Evolutionary conservation across 2,797 vertebrate genomes (phyloP), one percentile per base, ranked within the genome.

Genomic region (Nannoperca australis): DNA sequence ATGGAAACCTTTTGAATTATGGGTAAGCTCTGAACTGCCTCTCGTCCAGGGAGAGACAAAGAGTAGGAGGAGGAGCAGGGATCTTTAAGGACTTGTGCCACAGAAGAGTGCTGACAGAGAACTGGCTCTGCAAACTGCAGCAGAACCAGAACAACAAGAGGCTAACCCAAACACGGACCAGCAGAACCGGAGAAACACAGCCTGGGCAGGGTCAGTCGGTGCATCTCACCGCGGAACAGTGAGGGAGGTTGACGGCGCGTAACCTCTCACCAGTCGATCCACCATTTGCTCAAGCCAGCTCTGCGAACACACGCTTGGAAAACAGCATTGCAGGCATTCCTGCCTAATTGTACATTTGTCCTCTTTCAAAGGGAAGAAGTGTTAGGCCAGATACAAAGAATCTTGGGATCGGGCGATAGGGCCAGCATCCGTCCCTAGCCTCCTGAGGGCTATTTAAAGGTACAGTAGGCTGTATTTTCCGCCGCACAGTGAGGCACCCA

Each of bases 381-480:
- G 94, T 93, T 88, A 94, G 91, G 93, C 92, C 94, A 93, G 91
- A 93, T 93, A 92, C 92, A 90, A 92, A 93, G 93, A 94, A 91
- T 92, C 93, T 91, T 83, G 91, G 93, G 92, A 94, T 89, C 91
- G 91, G 92, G 87, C 88, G 91, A 94, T 93, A 94, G 91, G 91
- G 90, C 93, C 93, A 91, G 93, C 92, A 94, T 95, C 94, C 90
- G 92, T 94, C 93, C 92, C 88, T 78, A 84, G 91, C 94, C 91
- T 95, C 94, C 94, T 92, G 90, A 94, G 92, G 93, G 94, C 94
- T 96, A 96, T 96, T 96, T 96, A 95, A 95, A 95, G 94, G 95
- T 95, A 94, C 94, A 95, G 95, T 95, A 95, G 95, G 94, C 95
- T 95, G 95, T 96, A 95, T 95, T 96, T 95, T 96, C 94, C 93